Base-by-base conservation (phyloP, 2,113 vertebrate species). In the Noctilio leporinus region DNA sequence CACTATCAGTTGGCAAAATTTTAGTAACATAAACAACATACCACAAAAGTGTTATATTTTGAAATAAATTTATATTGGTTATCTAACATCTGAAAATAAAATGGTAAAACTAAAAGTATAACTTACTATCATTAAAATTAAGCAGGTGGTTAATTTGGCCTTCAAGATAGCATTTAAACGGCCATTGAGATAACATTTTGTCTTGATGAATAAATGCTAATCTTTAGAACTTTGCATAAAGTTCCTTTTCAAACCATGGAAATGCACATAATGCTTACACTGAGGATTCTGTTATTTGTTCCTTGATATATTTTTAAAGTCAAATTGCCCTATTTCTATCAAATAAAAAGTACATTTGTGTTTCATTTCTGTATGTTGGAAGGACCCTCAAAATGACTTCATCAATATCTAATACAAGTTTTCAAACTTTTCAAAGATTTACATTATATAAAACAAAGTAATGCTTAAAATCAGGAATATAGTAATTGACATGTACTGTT, bases 401-500 rank as follows among this genome's bases (percentile, higher is more conserved):
- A 90, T 40, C 57, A 96, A 93, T 51, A 93, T 19, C 15, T 94
- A 55, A 95, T 93, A 70, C n/a, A 89, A 82, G 2, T 89, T 93
- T 88, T 86, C 69, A 93, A 28, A 28, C 20, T 45, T 85, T 93
- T 80, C 90, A 82, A 95, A 97, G 95, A 47, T 92, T 91, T 95
- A 5, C 4, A 93, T 57, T 95, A 76, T 28, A 43, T 28, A 76
- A 86, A 64, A 24, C 69, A 96, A 43, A 91, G 33, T 87, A 94
- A 97, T 73, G 43, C 69, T 7, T 89, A 67, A 11, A 97, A 64
- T 85, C 55, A 95, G n/a, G n/a, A n/a, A n/a, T 75, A 86, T 97
- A 95, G 96, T 94, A 97, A 95, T 85, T 92, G 94, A 86, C 62
- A 89, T 7, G 22, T 22, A 10, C n/a, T n/a, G n/a, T n/a, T n/a